Base-by-base conservation (phyloP, 2,797 vertebrate genomes). In the Holocentrus rufus region DNA sequence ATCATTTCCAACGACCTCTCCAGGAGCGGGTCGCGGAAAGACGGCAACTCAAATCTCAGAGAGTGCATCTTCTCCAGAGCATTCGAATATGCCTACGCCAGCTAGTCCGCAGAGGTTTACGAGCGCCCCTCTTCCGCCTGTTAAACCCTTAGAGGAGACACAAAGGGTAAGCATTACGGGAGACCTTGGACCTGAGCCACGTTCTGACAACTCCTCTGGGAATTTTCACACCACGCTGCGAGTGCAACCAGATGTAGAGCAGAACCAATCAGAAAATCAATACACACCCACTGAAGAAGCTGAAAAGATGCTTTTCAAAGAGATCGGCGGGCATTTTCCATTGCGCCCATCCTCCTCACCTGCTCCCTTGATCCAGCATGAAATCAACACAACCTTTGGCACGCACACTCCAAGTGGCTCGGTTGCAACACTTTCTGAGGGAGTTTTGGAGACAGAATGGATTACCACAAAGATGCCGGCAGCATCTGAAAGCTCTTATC, bases 1-100 rank as follows among this genome's bases (percentile, higher is more conserved):
- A 60, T 46, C 56, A 0, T 83, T 74, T 88, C 77, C 88, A 80
- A 68, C 67, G 52, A 25, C 63, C 47, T 85, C 75, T 81, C 65
- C 85, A 78, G 74, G 23, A 59, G 55, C 13, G 44, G 77, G 57
- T 44, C 67, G 76, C 5, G 27, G 76, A 77, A 64, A 75, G 69
- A 79, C 66, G 5, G 81, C n/a, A 60, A 65, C 72, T 73, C 69
- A 79, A 61, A 34, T 47, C 25, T 79, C 77, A 17, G 82, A 46
- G 23, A 82, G 65, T 25, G 31, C 23, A 2, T 68, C 68, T 75
- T 27, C 69, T 56, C 58, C 50, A 4, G 30, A 65, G 42, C 34
- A 0, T 46, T 61, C 17, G 53, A 54, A 71, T n/a, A 10, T 31
- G 17, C 30, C 75, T 60, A 55, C 82, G 61, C 63, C 82, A 69